phyloP scores from a whole-genome alignment of 1,140 invertebrate genomes.

The Holcopasites calliopsidis region DNA sequence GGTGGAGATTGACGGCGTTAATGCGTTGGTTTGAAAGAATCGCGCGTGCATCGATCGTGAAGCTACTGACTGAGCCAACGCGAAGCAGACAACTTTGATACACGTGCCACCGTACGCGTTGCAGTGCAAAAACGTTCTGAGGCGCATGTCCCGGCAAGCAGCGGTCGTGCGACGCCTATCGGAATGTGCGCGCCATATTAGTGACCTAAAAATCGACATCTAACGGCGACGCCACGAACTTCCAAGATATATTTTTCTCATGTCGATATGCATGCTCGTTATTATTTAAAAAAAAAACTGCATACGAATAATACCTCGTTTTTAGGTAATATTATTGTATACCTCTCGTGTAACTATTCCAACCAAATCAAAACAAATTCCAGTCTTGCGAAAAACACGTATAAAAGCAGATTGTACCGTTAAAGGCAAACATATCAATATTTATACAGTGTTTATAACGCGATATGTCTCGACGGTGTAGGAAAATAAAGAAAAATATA shows the following conservation, averaged over 20 bases:
- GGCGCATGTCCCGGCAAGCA: slow-evolving; percentile 26
- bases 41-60: slow-evolving; percentile 3
- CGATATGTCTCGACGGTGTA: neutral
- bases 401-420: neutral
- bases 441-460: neutral
- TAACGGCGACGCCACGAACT: neutral
- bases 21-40: slow-evolving; percentile 8
- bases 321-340: neutral
- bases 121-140: slow-evolving; percentile 50
- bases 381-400: neutral
- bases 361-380: no score
- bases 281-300: neutral
- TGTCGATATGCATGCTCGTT: neutral
- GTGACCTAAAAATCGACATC: neutral
- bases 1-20: neutral
- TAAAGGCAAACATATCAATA: neutral
- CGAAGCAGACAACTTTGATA: neutral
- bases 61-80: neutral
- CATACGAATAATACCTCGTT: no score
- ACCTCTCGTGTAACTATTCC: neutral
- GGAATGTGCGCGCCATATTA: slow-evolving; percentile 23
- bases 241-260: no score
- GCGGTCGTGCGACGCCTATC: neutral
- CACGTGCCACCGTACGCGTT: slow-evolving; percentile 42
- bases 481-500: neutral